Conservation (phyloP, 2,888 invertebrate genomes). For the Oxytorus armatus region DNA sequence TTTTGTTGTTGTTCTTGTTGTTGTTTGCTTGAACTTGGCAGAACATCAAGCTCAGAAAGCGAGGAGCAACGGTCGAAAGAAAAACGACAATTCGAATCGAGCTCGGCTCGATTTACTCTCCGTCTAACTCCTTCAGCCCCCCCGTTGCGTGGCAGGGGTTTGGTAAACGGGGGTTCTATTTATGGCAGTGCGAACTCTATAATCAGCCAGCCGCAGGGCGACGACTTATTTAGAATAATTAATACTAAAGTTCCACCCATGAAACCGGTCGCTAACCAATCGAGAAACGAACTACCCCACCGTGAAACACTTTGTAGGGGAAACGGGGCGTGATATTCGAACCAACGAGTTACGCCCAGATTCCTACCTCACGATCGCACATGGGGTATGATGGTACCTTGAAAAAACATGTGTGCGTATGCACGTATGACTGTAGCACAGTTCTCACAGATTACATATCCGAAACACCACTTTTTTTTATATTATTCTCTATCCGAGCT, state of each 20-base stretch:
- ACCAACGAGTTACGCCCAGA: slow-evolving; percentile 42
- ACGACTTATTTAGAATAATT: slow-evolving; percentile 84
- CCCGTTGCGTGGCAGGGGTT: slow-evolving; percentile 77
- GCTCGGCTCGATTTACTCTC: slow-evolving; percentile 56
- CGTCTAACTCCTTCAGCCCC: slow-evolving; percentile 44
- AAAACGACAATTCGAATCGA: slow-evolving; percentile 45
- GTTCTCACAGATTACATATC: slow-evolving; percentile 43
- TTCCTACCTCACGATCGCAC: slow-evolving; percentile 21
- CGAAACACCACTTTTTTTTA: slow-evolving; percentile 46
- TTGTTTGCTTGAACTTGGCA: slow-evolving; percentile 18
- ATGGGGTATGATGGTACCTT: slow-evolving; percentile 15
- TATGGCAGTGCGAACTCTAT: slow-evolving; percentile 83
- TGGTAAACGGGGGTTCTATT: slow-evolving; percentile 82
- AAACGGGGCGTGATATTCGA: slow-evolving; percentile 67
- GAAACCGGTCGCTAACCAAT: slow-evolving; percentile 78
- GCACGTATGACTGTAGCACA: slow-evolving; percentile 15
- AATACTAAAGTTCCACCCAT: slow-evolving; percentile 79
- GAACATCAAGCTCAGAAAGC: slow-evolving; percentile 51
- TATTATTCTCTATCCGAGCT: too few relatives aligned
- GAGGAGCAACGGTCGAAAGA: slow-evolving; percentile 32
- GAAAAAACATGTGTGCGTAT: slow-evolving; percentile 30
- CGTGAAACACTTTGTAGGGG: slow-evolving; percentile 69
- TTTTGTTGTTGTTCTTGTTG: too few relatives aligned
- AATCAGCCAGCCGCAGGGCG: slow-evolving; percentile 81
- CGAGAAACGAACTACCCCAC: slow-evolving; percentile 70